Percentiles rank a stretch among this genome's conserved stretches.
These are phyloP conservation scores for Erpobdella octoculata DNA, from an alignment of 2,888 invertebrate species.

Conservation along the genomic window DNA sequence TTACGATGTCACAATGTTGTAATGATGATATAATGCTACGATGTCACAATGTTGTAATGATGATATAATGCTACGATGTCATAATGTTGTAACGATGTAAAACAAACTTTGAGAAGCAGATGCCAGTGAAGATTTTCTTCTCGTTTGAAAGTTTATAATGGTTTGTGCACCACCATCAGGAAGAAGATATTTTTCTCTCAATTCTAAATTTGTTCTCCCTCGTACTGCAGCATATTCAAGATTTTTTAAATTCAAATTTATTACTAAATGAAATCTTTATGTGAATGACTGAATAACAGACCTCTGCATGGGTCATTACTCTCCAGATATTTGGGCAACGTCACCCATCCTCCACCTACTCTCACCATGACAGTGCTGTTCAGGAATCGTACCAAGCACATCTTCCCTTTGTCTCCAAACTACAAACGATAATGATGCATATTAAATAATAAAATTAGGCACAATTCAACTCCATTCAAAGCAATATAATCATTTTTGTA, in stretches of 20 bases:
- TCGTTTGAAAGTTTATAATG: slow-evolving; percentile 12
- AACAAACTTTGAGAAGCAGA: background rate
- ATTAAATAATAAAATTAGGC: no score
- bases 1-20: no score
- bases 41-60: no score
- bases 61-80: no score
- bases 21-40: no score
- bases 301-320: slow-evolving; percentile 99
- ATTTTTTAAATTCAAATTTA: background rate
- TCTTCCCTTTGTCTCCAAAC: slow-evolving; percentile 51
- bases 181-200: slow-evolving; percentile 27
- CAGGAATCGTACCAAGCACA: slow-evolving; percentile 85
- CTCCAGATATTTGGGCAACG: slow-evolving; percentile 92
- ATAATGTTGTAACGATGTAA: background rate
- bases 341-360: slow-evolving; percentile 98
- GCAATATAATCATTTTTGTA: slow-evolving; percentile 5
- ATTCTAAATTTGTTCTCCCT: slow-evolving; percentile 23
- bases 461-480: background rate
- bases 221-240: slow-evolving; percentile 11
- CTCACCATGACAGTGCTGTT: slow-evolving; percentile 99
- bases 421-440: no score
- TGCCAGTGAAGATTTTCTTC: slow-evolving; percentile 22
- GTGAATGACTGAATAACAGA: no score
- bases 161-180: slow-evolving; percentile 28
- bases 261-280: background rate